Evolutionary conservation across 1,140 invertebrate species (phyloP).

Genomic region (Colletes latitarsis): DNA sequence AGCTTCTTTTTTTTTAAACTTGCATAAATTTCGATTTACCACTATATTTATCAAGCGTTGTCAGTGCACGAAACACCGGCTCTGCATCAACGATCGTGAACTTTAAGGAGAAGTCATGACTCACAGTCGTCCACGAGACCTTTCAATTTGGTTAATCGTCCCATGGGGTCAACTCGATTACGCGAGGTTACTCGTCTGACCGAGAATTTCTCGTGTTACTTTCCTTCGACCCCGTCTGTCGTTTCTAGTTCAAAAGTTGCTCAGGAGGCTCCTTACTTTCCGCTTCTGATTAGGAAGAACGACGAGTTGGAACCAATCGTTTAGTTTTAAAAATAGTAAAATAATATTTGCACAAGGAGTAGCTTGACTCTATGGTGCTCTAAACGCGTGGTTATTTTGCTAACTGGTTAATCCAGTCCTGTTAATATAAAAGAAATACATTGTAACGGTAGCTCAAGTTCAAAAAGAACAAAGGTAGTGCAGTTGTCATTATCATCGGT

Average conservation of each 20-base stretch:
- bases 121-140: slow-evolving; percentile 41
- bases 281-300: too few relatives aligned
- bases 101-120: slow-evolving; percentile 34
- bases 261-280: too few relatives aligned
- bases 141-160: slow-evolving; percentile 65
- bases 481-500: not conserved
- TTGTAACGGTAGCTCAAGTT: slow-evolving; percentile 12
- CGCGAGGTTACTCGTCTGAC: slow-evolving; percentile 45
- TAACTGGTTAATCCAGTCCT: too few relatives aligned
- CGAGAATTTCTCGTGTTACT: slow-evolving; percentile 36
- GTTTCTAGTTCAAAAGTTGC: not conserved
- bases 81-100: not conserved
- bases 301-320: too few relatives aligned
- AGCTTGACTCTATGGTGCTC: too few relatives aligned
- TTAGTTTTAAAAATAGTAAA: too few relatives aligned
- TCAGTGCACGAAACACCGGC: not conserved
- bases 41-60: not conserved
- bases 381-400: too few relatives aligned
- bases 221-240: not conserved
- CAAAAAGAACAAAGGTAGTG: slow-evolving; percentile 3
- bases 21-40: not conserved
- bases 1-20: not conserved
- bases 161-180: slow-evolving; percentile 65
- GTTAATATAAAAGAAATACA: too few relatives aligned
- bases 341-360: too few relatives aligned